Evolutionary conservation across 1,140 invertebrate genomes (phyloP).

Genomic region (Zaprionus ghesquierei): DNA sequence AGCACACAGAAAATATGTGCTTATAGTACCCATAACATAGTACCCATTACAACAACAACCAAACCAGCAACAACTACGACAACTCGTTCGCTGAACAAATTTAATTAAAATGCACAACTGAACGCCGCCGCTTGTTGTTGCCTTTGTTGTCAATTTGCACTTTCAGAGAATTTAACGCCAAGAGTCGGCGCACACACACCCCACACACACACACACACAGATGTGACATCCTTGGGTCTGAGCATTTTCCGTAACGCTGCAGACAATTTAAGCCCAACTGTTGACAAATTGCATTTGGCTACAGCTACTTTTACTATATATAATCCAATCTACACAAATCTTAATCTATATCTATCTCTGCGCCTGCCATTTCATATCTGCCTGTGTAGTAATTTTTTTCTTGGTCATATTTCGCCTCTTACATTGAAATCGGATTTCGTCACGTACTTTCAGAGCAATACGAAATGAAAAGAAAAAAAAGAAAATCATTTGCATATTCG

Average conservation of each 20-base stretch:
- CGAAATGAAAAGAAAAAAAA: not conserved
- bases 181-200: not conserved
- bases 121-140: slow-evolving; percentile 14
- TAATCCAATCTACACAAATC: not conserved
- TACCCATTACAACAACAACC: slow-evolving; percentile 22
- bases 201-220: slow-evolving; percentile 9
- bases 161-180: slow-evolving; percentile 69
- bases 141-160: slow-evolving; percentile 66
- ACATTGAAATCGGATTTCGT: slow-evolving; percentile 77
- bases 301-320: slow-evolving; percentile 46
- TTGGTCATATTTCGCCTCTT: slow-evolving; percentile 30
- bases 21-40: slow-evolving; percentile 16
- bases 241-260: slow-evolving; percentile 69
- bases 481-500: slow-evolving; percentile 66
- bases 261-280: slow-evolving; percentile 79
- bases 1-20: slow-evolving; percentile 4
- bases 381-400: slow-evolving; percentile 16
- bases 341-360: not conserved
- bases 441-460: slow-evolving; percentile 55
- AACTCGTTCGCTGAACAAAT: slow-evolving; percentile 8
- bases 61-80: not conserved
- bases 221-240: slow-evolving; percentile 24
- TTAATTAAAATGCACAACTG: slow-evolving; percentile 42
- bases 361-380: not conserved
- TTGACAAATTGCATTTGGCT: slow-evolving; percentile 79